These are phyloP conservation scores for Karalla daura DNA, from an alignment of 2,797 vertebrate genomes.

Conservation along the genomic window DNA sequence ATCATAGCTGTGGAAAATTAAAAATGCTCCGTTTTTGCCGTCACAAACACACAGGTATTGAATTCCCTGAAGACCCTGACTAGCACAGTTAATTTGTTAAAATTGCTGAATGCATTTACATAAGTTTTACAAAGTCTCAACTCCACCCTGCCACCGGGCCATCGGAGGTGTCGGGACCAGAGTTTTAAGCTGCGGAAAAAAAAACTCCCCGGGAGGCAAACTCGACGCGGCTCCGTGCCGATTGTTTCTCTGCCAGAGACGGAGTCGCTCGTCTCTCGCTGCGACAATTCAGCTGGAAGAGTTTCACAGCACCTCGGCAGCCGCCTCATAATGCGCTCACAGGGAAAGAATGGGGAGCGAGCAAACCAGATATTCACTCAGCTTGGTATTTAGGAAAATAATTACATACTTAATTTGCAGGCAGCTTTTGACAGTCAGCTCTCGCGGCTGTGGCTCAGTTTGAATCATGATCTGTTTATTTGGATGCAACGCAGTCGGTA, in stretches of 20 bases:
- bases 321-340: background rate
- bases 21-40: slow-evolving; percentile 1
- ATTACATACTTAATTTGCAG: background rate
- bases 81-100: slow-evolving; percentile 6
- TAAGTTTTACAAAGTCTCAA: slow-evolving; percentile 5
- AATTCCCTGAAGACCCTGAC: slow-evolving; percentile 15
- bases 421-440: too few species aligned
- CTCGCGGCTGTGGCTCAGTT: background rate
- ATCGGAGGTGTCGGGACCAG: background rate
- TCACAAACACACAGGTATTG: slow-evolving; percentile 2
- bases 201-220: too few species aligned
- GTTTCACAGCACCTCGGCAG: background rate
- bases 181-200: background rate
- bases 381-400: slow-evolving; percentile 15
- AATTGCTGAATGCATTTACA: slow-evolving; percentile 7
- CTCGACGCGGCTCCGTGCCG: too few species aligned
- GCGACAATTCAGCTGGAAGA: slow-evolving; percentile 20
- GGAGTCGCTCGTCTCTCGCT: slow-evolving; percentile 2
- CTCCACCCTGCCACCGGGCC: background rate
- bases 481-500: background rate
- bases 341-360: slow-evolving; percentile 3
- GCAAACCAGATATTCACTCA: slow-evolving; percentile 12
- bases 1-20: background rate
- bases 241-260: slow-evolving; percentile 9
- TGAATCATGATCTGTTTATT: background rate